Evolutionary conservation across 2,113 vertebrate genomes (phyloP).

Genomic region (Siniperca knerii): DNA sequence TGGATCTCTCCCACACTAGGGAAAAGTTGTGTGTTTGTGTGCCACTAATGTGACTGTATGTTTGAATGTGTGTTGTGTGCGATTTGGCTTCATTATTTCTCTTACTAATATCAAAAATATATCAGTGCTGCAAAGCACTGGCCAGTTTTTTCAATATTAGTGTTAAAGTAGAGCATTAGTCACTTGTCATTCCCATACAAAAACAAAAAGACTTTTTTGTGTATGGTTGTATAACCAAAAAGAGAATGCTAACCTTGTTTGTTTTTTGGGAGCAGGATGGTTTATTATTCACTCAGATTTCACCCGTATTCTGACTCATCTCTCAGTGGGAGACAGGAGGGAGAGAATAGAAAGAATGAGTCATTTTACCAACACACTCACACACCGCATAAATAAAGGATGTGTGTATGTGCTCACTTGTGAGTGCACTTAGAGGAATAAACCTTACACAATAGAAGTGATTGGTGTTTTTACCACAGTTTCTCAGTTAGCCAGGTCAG

Average conservation of each 20-base stretch:
- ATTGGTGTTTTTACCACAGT: constrained; percentile 32
- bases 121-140: neutral
- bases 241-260: neutral
- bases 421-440: constrained; percentile 7
- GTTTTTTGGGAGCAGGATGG: constrained; percentile 7
- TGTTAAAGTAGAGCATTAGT: neutral
- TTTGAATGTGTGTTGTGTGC: constrained; percentile 26
- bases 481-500: constrained; percentile 20
- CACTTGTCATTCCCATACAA: neutral
- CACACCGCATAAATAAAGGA: constrained; percentile 42
- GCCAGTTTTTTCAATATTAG: neutral
- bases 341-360: constrained; percentile 70
- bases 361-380: constrained; percentile 59
- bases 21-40: constrained; percentile 37
- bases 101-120: constrained; percentile 21
- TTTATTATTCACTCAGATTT: constrained; percentile 54
- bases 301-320: constrained; percentile 72
- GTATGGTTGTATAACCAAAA: neutral
- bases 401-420: constrained; percentile 34
- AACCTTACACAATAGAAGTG: neutral
- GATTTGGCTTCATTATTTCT: constrained; percentile 9
- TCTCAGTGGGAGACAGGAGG: constrained; percentile 63
- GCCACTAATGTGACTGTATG: constrained; percentile 17
- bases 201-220: neutral
- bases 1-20: constrained; percentile 49